Evolutionary conservation across 2,888 invertebrate species (phyloP).

Genomic region (Strigamia transsilvanica): DNA sequence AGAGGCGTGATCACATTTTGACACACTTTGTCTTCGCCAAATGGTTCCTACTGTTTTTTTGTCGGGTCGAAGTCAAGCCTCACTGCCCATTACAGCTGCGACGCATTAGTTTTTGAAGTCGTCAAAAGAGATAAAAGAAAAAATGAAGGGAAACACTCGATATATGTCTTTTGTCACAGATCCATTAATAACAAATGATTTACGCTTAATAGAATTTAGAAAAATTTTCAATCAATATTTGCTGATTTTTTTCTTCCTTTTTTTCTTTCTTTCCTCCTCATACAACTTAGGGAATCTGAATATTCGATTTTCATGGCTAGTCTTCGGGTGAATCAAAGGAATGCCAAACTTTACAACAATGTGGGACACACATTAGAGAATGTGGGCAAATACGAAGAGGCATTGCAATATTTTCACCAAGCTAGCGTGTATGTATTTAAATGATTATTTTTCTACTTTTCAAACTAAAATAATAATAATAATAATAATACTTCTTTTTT

Average conservation of each 20-base stretch:
- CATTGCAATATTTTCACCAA: conserved; percentile 80
- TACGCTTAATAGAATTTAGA: background rate
- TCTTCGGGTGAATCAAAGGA: conserved; percentile 79
- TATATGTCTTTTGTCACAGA: conserved; percentile 18
- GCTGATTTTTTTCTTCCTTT: background rate
- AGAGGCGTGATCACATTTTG: conserved; percentile 48
- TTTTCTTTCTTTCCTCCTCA: too few species aligned
- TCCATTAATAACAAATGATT: conserved; percentile 37
- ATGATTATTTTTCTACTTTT: background rate
- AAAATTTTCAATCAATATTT: background rate
- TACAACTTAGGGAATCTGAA: conserved; percentile 72
- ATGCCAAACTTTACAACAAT: conserved; percentile 96
- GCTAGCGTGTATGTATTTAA: conserved; percentile 42
- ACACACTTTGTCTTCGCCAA: conserved; percentile 49
- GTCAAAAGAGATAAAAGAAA: conserved; percentile 34
- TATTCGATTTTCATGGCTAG: conserved; percentile 94
- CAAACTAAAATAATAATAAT: background rate
- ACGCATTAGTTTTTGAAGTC: conserved; percentile 42
- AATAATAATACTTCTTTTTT: background rate
- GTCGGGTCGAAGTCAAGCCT: conserved; percentile 38
- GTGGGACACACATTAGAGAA: conserved; percentile 95
- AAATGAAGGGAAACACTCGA: background rate
- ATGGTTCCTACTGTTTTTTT: conserved; percentile 29
- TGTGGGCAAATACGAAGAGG: conserved; percentile 75
- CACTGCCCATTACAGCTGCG: conserved; percentile 47